A percentile compares a stretch with the other conserved stretches of the same genome.
Evolutionary conservation across 2,797 vertebrate species (phyloP).

Genomic region (Yasuhikotakia modesta): DNA sequence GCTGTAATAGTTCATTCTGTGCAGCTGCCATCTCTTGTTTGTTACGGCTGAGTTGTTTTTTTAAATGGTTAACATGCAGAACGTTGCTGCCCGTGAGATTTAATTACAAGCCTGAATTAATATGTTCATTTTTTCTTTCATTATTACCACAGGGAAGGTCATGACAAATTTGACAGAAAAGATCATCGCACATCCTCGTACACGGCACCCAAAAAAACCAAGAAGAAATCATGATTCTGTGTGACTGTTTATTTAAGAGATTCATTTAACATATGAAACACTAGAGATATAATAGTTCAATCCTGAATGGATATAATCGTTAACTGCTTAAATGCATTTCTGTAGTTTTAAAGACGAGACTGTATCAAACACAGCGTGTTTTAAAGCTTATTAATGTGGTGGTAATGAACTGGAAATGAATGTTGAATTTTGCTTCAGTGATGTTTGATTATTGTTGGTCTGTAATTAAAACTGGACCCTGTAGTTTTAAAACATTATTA

Average conservation of each 20-base stretch:
- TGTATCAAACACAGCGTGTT: conserved; percentile 1
- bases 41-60: not conserved
- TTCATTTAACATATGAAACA: not conserved
- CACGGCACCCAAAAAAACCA: conserved; percentile 71
- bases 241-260: conserved; percentile 47
- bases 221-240: conserved; percentile 71
- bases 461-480: conserved; percentile 10
- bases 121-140: conserved; percentile 32
- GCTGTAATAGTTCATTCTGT: not conserved
- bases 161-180: conserved; percentile 89
- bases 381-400: not conserved
- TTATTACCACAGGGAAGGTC: conserved; percentile 85
- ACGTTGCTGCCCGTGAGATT: not conserved
- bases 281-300: not conserved
- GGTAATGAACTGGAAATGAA: not conserved
- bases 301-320: not conserved
- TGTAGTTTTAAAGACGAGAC: not conserved
- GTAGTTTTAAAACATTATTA: not conserved
- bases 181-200: conserved; percentile 87
- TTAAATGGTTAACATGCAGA: too few species aligned
- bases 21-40: too few species aligned
- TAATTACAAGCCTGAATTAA: not conserved
- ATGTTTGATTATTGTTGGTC: not conserved
- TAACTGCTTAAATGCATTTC: not conserved
- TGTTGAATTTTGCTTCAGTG: not conserved